These are phyloP conservation scores for Manis pentadactyla DNA, from an alignment of 2,797 vertebrate genomes.

Conservation along the genomic window DNA sequence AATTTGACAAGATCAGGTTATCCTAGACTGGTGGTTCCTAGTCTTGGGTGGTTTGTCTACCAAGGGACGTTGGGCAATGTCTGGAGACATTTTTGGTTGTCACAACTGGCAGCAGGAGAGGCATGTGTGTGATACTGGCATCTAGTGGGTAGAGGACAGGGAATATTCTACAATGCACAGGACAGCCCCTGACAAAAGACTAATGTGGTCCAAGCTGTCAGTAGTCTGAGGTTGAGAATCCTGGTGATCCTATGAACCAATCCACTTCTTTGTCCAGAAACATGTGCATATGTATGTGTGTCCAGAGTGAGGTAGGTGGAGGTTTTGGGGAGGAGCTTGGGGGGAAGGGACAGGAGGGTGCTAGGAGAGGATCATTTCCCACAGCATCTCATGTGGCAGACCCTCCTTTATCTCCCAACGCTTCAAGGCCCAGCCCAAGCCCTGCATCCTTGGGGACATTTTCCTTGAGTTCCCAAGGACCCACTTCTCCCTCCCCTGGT, in stretches of 20 bases:
- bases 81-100: background rate
- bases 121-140: background rate
- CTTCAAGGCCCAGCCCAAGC: background rate
- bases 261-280: background rate
- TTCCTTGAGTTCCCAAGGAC: background rate
- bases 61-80: background rate
- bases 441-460: background rate
- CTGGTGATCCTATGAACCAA: background rate
- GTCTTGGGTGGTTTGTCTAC: background rate
- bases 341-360: background rate
- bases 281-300: background rate
- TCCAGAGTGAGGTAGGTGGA: rapidly evolving
- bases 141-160: background rate
- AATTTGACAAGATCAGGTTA: background rate
- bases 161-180: background rate
- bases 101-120: background rate
- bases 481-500: background rate
- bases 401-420: background rate
- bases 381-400: background rate
- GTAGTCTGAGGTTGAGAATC: background rate
- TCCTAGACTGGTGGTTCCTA: background rate
- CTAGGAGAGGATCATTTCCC: background rate
- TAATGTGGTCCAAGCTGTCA: background rate
- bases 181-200: no score
- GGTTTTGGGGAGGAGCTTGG: background rate